phyloP scores from a whole-genome alignment of 2,888 invertebrate species.

The Brachyopa scutellaris region DNA sequence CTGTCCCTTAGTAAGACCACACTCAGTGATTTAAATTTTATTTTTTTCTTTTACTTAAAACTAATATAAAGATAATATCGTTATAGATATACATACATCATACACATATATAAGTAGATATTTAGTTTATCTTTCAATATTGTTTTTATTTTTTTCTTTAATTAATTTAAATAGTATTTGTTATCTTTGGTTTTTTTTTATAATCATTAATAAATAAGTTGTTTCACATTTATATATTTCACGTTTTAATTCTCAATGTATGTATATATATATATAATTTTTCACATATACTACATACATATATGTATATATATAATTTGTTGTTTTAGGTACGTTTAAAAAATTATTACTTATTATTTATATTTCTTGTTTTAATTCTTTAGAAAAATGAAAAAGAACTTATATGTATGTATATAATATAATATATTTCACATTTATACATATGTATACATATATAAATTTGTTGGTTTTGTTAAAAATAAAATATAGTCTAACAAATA shows the following conservation, averaged over 20 bases:
- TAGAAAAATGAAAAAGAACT: slow-evolving; percentile 72
- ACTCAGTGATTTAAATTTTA: slow-evolving; percentile 37
- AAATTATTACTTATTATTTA: slow-evolving; percentile 63
- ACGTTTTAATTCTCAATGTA: slow-evolving; percentile 38
- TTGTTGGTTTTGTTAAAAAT: slow-evolving; percentile 36
- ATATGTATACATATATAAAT: slow-evolving; percentile 31
- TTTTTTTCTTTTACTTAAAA: slow-evolving; percentile 49
- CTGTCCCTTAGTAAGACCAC: slow-evolving; percentile 48
- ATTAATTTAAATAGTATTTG: slow-evolving; percentile 59
- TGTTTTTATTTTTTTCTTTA: slow-evolving; percentile 8
- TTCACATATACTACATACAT: no score
- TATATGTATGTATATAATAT: slow-evolving; percentile 65
- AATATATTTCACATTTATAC: slow-evolving; percentile 31
- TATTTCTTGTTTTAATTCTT: slow-evolving; percentile 60
- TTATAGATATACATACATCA: slow-evolving; percentile 53
- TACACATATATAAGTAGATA: slow-evolving; percentile 60
- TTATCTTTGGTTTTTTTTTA: slow-evolving; percentile 65
- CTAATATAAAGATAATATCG: slow-evolving; percentile 65
- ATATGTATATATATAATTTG: slow-evolving; percentile 58
- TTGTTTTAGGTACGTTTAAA: slow-evolving; percentile 71
- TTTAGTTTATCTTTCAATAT: slow-evolving; percentile 25
- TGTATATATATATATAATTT: slow-evolving; percentile 56
- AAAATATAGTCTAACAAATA: slow-evolving; percentile 47
- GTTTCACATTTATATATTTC: slow-evolving; percentile 66
- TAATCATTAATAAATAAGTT: slow-evolving; percentile 69